A percentile compares a stretch with the other conserved stretches of the same genome.
Evolutionary conservation across 2,888 invertebrate genomes (phyloP).

Genomic region (Melinopterus prodromus): DNA sequence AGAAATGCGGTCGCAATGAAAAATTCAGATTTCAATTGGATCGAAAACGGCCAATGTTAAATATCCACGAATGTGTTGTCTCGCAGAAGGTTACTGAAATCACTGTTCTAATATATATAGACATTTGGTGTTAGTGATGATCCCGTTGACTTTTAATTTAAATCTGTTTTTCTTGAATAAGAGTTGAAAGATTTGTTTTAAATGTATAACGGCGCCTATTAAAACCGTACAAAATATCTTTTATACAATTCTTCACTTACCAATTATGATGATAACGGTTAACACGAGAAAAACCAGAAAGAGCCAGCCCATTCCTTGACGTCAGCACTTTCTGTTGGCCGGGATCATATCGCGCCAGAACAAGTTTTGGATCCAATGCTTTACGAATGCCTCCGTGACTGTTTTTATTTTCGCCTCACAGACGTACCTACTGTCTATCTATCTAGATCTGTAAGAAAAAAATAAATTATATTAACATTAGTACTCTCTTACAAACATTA

Average conservation of each 20-base stretch:
- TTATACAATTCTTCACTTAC: constrained; percentile 51
- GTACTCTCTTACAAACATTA: too few relatives aligned
- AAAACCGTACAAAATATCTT: too few relatives aligned
- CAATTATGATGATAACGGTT: constrained; percentile 60
- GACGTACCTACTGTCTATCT: background rate
- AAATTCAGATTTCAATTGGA: background rate
- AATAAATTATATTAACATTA: too few relatives aligned
- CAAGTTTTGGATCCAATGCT: constrained; percentile 8
- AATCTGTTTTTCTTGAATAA: too few relatives aligned
- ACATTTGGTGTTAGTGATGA: too few relatives aligned
- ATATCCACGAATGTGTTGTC: background rate
- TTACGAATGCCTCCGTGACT: constrained; percentile 21
- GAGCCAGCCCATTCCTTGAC: constrained; percentile 63
- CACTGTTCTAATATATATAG: too few relatives aligned
- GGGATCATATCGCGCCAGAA: constrained; percentile 34
- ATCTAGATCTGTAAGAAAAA: background rate
- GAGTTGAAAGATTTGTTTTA: too few relatives aligned
- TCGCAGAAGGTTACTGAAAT: background rate
- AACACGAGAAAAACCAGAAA: constrained; percentile 60
- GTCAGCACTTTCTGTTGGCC: constrained; percentile 51
- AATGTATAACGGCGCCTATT: too few relatives aligned
- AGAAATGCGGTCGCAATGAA: background rate
- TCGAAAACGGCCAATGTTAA: background rate
- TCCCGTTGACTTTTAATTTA: too few relatives aligned
- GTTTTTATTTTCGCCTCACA: background rate